Evolutionary conservation across 2,888 invertebrate genomes (phyloP).

Genomic region (Incurvaria masculella): DNA sequence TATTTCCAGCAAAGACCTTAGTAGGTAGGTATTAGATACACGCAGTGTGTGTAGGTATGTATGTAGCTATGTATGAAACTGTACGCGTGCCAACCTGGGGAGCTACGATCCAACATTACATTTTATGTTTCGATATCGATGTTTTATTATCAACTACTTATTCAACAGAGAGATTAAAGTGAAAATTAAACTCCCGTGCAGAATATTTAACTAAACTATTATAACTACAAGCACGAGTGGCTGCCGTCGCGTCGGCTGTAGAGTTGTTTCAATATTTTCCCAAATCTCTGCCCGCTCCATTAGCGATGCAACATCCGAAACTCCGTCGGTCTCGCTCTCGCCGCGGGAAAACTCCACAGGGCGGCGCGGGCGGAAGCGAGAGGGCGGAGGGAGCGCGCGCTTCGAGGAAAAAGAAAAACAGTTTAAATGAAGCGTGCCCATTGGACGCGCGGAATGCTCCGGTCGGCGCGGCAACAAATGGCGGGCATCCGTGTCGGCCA

Average conservation of each 20-base stretch:
- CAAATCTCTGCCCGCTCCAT: background rate
- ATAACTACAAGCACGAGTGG: background rate
- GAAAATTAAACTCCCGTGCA: background rate
- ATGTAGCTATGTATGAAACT: too few relatives aligned
- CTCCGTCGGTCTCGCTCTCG: conserved; percentile 38
- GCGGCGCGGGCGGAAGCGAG: conserved; percentile 32
- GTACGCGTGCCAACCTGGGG: too few relatives aligned
- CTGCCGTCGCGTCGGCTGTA: background rate
- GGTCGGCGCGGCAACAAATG: conserved; percentile 22
- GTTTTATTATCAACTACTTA: background rate
- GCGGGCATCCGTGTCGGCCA: conserved; percentile 3
- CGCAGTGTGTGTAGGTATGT: too few relatives aligned
- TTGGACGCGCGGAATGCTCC: conserved; percentile 32
- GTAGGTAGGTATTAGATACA: too few relatives aligned
- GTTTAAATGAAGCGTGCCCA: conserved; percentile 51
- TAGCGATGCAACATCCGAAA: conserved; percentile 17
- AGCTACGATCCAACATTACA: too few relatives aligned
- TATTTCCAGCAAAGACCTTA: too few relatives aligned
- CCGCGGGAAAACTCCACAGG: conserved; percentile 12
- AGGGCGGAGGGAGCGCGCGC: conserved; percentile 48
- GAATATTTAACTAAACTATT: background rate
- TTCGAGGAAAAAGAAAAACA: conserved; percentile 50
- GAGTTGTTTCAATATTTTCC: background rate
- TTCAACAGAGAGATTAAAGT: background rate
- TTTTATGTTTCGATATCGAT: too few relatives aligned